Evolutionary conservation across 1,140 invertebrate species (phyloP).

Genomic region (Tenebrio molitor): DNA sequence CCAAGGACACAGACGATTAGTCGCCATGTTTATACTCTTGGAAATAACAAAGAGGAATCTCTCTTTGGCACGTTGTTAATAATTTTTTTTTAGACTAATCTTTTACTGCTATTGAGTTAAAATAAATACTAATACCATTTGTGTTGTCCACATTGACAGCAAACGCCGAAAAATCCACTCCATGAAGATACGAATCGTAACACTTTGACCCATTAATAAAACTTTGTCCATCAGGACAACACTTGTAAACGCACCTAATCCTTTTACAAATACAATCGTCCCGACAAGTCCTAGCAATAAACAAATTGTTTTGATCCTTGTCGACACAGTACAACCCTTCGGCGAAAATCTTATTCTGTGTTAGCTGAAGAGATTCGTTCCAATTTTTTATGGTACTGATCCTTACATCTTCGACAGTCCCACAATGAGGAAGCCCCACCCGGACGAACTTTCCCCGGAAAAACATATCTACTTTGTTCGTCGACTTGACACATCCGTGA

Average conservation of each 20-base stretch:
- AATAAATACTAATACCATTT: slow-evolving; percentile 15
- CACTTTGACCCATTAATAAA: slow-evolving; percentile 55
- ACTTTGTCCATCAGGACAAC: slow-evolving; percentile 59
- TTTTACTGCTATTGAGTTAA: too few relatives aligned
- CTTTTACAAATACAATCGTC: slow-evolving; percentile 48
- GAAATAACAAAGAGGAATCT: too few relatives aligned
- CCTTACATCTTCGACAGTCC: slow-evolving; percentile 50
- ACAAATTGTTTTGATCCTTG: slow-evolving; percentile 19
- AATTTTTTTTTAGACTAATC: too few relatives aligned
- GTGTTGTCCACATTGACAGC: neutral
- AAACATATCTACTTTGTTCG: slow-evolving; percentile 26
- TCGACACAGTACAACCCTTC: slow-evolving; percentile 17
- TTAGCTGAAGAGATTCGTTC: neutral
- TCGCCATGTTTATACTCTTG: too few relatives aligned
- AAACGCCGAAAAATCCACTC: slow-evolving; percentile 45
- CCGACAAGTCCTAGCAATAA: slow-evolving; percentile 51
- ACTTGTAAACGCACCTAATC: slow-evolving; percentile 57
- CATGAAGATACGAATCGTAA: slow-evolving; percentile 47
- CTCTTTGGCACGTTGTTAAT: too few relatives aligned
- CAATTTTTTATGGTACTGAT: neutral
- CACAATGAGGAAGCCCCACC: slow-evolving; percentile 55
- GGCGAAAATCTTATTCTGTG: neutral
- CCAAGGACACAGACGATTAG: too few relatives aligned
- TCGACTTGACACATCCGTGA: slow-evolving; percentile 48
- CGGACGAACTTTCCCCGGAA: slow-evolving; percentile 44